A percentile compares a stretch with the other conserved stretches of the same genome.
phyloP scores from a whole-genome alignment of 2,888 invertebrate species.

The Pollenia angustigena region DNA sequence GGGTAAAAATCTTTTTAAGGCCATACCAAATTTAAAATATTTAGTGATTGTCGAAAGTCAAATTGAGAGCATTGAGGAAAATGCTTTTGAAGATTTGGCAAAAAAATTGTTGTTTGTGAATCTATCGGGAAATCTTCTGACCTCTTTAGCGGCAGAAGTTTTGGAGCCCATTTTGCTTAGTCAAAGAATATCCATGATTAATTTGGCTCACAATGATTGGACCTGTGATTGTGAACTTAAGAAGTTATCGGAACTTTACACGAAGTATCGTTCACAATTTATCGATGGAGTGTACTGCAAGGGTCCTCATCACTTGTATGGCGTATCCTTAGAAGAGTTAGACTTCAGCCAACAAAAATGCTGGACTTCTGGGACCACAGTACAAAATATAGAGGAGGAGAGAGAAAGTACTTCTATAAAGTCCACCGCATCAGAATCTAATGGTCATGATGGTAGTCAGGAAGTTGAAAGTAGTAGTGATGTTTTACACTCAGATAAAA shows the following conservation, averaged over 20 bases:
- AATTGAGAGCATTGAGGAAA: slow-evolving; percentile 76
- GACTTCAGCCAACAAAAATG: slow-evolving; percentile 66
- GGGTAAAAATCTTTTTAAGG: slow-evolving; percentile 74
- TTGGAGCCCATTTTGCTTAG: slow-evolving; percentile 71
- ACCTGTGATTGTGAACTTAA: slow-evolving; percentile 78
- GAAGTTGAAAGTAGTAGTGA: background rate
- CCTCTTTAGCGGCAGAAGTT: slow-evolving; percentile 73
- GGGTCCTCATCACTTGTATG: slow-evolving; percentile 76
- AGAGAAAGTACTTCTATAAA: background rate
- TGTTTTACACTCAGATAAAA: background rate
- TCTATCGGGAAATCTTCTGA: slow-evolving; percentile 78
- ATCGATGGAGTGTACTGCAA: slow-evolving; percentile 78
- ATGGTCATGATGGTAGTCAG: background rate
- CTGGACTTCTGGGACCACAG: background rate
- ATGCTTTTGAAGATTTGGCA: slow-evolving; percentile 78
- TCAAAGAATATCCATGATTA: slow-evolving; percentile 69
- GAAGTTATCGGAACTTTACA: slow-evolving; percentile 75
- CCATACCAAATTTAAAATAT: slow-evolving; percentile 77
- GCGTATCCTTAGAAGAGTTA: slow-evolving; percentile 76
- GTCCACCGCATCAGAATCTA: slow-evolving; percentile 19
- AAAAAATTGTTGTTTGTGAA: slow-evolving; percentile 76
- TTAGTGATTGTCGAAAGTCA: slow-evolving; percentile 76
- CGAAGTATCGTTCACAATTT: slow-evolving; percentile 74
- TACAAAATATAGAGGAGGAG: slow-evolving; percentile 7
- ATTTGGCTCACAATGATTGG: slow-evolving; percentile 79